Conservation (phyloP, 2,888 invertebrate genomes). For the Caenorhabditis imperialis region DNA sequence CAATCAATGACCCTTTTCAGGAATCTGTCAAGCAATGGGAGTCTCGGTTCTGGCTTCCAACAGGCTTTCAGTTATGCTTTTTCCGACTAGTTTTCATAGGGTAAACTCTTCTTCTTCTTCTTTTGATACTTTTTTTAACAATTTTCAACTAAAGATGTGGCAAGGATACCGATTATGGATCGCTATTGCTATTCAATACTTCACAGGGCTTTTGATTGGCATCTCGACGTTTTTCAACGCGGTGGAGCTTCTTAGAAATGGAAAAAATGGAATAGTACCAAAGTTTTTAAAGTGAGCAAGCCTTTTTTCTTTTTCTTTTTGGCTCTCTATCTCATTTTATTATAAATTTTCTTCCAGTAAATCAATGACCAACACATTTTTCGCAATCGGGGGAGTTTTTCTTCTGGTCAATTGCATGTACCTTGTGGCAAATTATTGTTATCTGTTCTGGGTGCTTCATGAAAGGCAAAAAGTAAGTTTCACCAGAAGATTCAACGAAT, state of each 20-base stretch:
- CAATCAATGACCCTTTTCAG: too few species aligned
- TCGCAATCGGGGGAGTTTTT: conserved; percentile 40
- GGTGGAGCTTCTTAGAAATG: conserved; percentile 24
- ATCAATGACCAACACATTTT: conserved; percentile 34
- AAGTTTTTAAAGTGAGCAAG: conserved; percentile 37
- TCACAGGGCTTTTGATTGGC: conserved; percentile 19
- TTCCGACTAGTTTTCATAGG: conserved; percentile 35
- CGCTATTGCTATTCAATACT: conserved; percentile 38
- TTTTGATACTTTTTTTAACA: neutral
- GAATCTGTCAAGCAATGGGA: conserved; percentile 51
- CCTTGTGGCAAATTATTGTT: conserved; percentile 24
- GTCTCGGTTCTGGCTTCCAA: conserved; percentile 43
- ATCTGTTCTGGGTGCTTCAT: conserved; percentile 30
- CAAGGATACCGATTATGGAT: conserved; percentile 18
- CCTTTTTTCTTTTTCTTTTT: neutral
- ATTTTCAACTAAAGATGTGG: too few species aligned
- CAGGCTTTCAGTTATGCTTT: conserved; percentile 40
- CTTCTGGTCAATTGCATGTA: conserved; percentile 22
- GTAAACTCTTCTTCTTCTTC: conserved; percentile 6
- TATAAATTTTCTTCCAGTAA: conserved; percentile 5
- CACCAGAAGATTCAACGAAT: too few species aligned
- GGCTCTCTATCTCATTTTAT: neutral
- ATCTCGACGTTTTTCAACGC: conserved; percentile 34
- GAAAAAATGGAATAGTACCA: conserved; percentile 30
- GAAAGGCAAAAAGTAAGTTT: conserved; percentile 15